Evolutionary conservation across 2,113 vertebrate species (phyloP).

Genomic region (Odocoileus virginianus): DNA sequence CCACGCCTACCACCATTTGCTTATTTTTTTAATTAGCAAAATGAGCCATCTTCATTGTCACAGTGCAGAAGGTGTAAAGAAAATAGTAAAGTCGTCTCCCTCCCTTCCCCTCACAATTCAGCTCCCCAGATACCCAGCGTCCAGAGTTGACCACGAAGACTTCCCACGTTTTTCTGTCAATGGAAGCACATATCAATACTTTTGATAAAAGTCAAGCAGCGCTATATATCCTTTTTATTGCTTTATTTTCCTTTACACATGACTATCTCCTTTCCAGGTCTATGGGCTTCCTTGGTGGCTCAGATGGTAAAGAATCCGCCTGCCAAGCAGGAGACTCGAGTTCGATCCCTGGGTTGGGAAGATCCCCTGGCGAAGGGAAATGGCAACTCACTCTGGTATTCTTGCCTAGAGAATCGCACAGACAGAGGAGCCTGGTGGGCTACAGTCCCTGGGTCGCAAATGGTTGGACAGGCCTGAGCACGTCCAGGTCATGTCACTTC

Average conservation of each 20-base stretch:
- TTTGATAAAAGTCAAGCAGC: not conserved
- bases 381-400: not conserved
- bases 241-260: not conserved
- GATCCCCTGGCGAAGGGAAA: not conserved
- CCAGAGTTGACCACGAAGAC: not conserved
- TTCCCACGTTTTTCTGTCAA: not conserved
- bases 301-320: not conserved
- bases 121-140: not conserved
- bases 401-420: not conserved
- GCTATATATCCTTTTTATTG: not conserved
- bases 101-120: not conserved
- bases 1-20: not conserved
- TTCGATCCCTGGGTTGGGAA: not conserved
- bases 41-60: not conserved
- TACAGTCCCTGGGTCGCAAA: not conserved
- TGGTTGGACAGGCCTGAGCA: not conserved
- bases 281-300: not conserved
- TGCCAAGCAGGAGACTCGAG: not conserved
- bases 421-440: not conserved
- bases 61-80: not conserved
- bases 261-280: not conserved
- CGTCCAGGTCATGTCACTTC: not conserved
- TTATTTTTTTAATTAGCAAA: not conserved
- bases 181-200: not conserved
- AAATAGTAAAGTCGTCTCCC: not conserved